A percentile compares a stretch with the other conserved stretches of the same genome.
Conservation (phyloP, 23 tunicate species). For the Botrylloides violaceus region DNA sequence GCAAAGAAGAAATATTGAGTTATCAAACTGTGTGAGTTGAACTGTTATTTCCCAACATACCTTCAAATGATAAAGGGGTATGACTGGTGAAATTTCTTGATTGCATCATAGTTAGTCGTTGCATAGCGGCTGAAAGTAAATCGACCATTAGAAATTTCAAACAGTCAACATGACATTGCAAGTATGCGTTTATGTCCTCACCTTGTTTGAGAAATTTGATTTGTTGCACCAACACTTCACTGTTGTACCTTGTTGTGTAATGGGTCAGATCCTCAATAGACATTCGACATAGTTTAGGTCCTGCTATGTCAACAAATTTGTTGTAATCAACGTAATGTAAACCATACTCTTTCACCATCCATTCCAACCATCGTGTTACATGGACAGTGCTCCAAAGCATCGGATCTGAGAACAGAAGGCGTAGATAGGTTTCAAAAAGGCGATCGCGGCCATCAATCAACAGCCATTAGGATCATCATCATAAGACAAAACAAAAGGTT, state of each 20-base stretch:
- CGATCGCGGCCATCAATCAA: not conserved
- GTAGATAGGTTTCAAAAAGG: not conserved
- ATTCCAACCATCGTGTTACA: conserved; percentile 64
- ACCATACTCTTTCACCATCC: conserved; percentile 76
- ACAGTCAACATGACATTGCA: not conserved
- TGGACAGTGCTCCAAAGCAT: conserved; percentile 55
- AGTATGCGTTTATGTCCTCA: not conserved
- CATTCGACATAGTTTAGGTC: conserved; percentile 52
- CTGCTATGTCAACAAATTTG: conserved; percentile 39
- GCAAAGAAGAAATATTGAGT: too few relatives aligned
- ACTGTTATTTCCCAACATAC: too few relatives aligned
- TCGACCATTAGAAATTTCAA: not conserved
- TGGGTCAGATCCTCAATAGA: conserved; percentile 38
- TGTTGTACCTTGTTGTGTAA: conserved; percentile 58
- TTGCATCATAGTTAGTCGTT: conserved; percentile 30
- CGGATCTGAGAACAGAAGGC: conserved; percentile 39
- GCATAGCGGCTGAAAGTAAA: conserved; percentile 37
- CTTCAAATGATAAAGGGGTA: conserved; percentile 49
- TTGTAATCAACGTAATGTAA: conserved; percentile 53
- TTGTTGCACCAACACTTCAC: conserved; percentile 78
- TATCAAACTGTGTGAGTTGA: too few relatives aligned
- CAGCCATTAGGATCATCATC: too few relatives aligned
- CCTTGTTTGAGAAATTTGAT: conserved; percentile 73
- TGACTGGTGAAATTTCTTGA: conserved; percentile 32
- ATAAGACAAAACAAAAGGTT: too few relatives aligned